These are phyloP conservation scores for Mormyrops attenuatus DNA, from an alignment of 2,797 vertebrate genomes.

Conservation along the genomic window DNA sequence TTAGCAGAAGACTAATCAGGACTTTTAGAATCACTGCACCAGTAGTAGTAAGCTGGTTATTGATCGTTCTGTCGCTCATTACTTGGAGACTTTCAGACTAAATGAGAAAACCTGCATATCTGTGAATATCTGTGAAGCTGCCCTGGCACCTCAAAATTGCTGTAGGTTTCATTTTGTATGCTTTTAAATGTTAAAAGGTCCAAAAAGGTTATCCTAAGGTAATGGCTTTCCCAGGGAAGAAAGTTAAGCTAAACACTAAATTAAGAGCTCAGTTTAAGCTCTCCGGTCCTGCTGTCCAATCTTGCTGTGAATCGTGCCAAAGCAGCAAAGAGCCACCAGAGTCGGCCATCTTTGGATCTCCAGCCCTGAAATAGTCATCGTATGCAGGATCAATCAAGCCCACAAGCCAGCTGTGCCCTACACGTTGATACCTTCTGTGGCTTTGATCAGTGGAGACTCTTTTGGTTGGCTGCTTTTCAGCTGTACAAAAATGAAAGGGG, in stretches of 20 bases:
- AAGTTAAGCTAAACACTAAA: background rate
- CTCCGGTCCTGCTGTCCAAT: background rate
- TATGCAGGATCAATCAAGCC: background rate
- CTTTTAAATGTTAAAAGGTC: background rate
- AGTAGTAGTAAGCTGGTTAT: background rate
- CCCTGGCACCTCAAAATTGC: background rate
- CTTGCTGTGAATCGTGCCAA: background rate
- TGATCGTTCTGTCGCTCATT: background rate
- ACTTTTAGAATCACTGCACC: background rate
- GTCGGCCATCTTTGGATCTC: background rate
- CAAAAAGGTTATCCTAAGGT: background rate
- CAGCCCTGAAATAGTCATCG: background rate
- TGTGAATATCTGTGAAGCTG: background rate
- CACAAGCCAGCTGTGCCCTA: background rate
- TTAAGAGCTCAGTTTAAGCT: constrained; percentile 1
- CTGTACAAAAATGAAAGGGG: background rate
- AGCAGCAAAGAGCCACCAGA: background rate
- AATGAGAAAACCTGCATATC: background rate
- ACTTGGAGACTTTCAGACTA: background rate
- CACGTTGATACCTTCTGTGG: background rate
- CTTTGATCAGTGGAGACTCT: background rate
- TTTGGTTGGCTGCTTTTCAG: background rate
- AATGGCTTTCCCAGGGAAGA: background rate
- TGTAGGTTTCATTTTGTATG: background rate
- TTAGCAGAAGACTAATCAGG: background rate